Evolutionary conservation across 2,113 vertebrate genomes (phyloP), one percentile per base, ranked within the genome.

Genomic region (Istiophorus platypterus): DNA sequence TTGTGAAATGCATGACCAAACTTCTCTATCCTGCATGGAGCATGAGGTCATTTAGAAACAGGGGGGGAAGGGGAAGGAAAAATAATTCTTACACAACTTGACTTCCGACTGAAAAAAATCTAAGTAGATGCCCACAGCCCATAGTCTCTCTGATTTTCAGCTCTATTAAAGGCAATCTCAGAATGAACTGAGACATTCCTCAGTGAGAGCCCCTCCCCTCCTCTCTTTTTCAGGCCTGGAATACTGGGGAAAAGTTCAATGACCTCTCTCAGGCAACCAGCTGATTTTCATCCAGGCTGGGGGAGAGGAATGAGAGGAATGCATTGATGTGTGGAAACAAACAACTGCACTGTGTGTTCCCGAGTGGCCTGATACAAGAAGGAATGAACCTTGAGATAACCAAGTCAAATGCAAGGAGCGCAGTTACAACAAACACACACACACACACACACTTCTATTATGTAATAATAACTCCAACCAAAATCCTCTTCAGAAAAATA

Each of bases 291-390:
- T 96, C 95, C 95, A 95, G 84, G 34, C 81, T 91, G 95, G 95
- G 96, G 94, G 94, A 94, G 93, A 95, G 95, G 97, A 96, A 98
- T 99, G 94, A 92, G 89, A 95, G 96, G 97, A 99, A 99, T 99
- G 97, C 95, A 95, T 95, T 96, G 96, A 96, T 97, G 96, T 96
- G 95, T 75, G 93, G 96, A 96, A 79, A 97, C 96, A 96, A 97
- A 96, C 96, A 96, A 94, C 95, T 92, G 92, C 95, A 92, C 94
- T 96, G 95, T 96, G 95, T 96, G 92, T 90, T 95, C 84, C 72
- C 26, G 49, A 88, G 80, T 87, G 62, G 88, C 88, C 82, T 80
- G 88, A 91, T 87, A 91, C 69, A 83, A 82, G 81, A 77, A 74
- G 69, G 82, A 91, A 85, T 63, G 85, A 73, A 73, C 56, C 80